phyloP scores from a whole-genome alignment of 2,888 invertebrate species.

The Nephrotoma appendiculata region DNA sequence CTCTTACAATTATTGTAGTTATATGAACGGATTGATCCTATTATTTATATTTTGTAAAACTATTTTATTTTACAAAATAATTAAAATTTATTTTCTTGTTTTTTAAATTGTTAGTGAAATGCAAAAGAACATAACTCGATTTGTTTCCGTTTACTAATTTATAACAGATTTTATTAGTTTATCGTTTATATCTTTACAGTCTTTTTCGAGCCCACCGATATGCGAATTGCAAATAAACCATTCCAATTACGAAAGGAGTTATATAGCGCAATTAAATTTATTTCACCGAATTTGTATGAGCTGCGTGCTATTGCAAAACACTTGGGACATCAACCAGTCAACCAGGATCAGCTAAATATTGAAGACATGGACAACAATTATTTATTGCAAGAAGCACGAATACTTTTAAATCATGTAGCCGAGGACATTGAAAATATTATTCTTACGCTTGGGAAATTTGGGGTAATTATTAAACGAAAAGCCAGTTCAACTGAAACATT shows the following conservation, averaged over 20 bases:
- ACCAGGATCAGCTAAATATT: neutral
- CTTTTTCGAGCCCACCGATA: conserved; percentile 83
- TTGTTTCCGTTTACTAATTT: too few relatives aligned
- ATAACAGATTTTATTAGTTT: too few relatives aligned
- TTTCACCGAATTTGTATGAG: conserved; percentile 72
- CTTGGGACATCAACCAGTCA: conserved; percentile 21
- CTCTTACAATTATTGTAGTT: too few relatives aligned
- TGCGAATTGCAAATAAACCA: conserved; percentile 57
- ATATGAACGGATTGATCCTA: too few relatives aligned
- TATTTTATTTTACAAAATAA: too few relatives aligned
- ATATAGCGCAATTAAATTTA: conserved; percentile 32
- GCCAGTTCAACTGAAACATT: conserved; percentile 10
- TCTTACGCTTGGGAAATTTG: conserved; percentile 46
- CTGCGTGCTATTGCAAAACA: conserved; percentile 47
- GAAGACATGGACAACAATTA: conserved; percentile 9
- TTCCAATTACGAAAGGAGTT: conserved; percentile 36
- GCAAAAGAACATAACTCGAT: too few relatives aligned
- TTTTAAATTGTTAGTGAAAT: too few relatives aligned
- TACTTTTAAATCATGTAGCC: conserved; percentile 30
- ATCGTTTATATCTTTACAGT: conserved; percentile 42
- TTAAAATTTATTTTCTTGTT: too few relatives aligned
- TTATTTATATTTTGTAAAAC: too few relatives aligned
- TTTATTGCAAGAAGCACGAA: conserved; percentile 22
- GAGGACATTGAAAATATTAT: conserved; percentile 39
- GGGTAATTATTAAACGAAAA: conserved; percentile 36